Evolutionary conservation across 2,888 invertebrate genomes (phyloP), one percentile per base, ranked within the genome.

Genomic region (Sinohyriopsis cumingii): DNA sequence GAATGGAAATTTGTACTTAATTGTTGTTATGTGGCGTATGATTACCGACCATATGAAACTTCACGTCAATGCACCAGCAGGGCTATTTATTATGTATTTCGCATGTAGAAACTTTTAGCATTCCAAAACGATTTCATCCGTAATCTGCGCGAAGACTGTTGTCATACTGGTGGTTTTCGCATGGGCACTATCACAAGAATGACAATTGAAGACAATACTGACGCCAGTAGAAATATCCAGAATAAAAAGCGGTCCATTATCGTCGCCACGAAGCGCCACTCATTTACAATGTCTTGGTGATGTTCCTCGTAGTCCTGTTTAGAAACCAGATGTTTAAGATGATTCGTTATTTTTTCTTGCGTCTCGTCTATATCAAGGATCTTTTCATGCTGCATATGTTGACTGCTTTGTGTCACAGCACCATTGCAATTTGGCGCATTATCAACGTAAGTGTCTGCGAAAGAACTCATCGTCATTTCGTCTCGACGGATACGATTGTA

Each of bases 201-300:
- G 25, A 85, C 80, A 25, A 90, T 63, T 9, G 90, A 87, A 6
- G 89, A 88, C 45, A 87, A 68, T 19, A 84, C 69, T 9, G 90
- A 83, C 18, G 85, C 86, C 45, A 86, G 68, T 6, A 89, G 78
- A 78, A 90, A 90, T 19, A 90, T 65, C 89, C 89, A 89, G 78
- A 90, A 90, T 61, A 90, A 78, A 71, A 88, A 80, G 45, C 90
- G 75, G 76, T 90, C 90, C 80, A 90, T 86, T 22, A 90, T 84
- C 63, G 86, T 82, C 1, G 90, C 90, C 45, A 90, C 87, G 72
- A 90, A 83, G 57, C 86, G 83, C 90, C 90, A 90, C 75, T 90
- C 90, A 61, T 87, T 84, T 22, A 89, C 85, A 33, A 89, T 84
- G 56, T 87, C 85, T 76, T 87, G 86, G 68, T 82, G 84, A 20